Percentiles rank a stretch among this genome's conserved stretches.
Evolutionary conservation across 2,888 invertebrate genomes (phyloP).

Genomic region (Xestia c-nigrum): DNA sequence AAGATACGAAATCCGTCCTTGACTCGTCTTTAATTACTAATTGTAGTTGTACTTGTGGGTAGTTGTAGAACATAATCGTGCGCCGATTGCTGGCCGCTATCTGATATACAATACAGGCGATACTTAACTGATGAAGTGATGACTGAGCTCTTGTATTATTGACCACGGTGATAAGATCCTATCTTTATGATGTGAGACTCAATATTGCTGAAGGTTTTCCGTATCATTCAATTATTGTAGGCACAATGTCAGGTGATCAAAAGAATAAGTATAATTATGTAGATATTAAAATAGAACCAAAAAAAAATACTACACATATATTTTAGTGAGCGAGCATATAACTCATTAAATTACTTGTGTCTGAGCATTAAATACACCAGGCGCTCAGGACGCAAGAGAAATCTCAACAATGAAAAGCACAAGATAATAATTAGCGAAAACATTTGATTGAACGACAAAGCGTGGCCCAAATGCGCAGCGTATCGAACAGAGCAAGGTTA

Average conservation of each 20-base stretch:
- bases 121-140: constrained; percentile 9
- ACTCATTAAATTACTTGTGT: neutral
- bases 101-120: constrained; percentile 22
- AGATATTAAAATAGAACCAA: neutral
- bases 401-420: constrained; percentile 17
- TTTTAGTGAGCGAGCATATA: too few species aligned
- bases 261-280: neutral
- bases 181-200: constrained; percentile 29
- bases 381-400: constrained; percentile 27
- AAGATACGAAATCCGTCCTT: constrained; percentile 46
- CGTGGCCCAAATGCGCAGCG: constrained; percentile 67
- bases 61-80: constrained; percentile 25
- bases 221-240: constrained; percentile 10
- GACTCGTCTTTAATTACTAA: constrained; percentile 23
- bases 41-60: constrained; percentile 21
- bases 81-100: constrained; percentile 41
- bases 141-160: constrained; percentile 6
- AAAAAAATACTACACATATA: too few species aligned
- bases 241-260: constrained; percentile 1
- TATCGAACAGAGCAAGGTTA: constrained; percentile 66
- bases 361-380: neutral
- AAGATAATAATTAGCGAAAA: constrained; percentile 50
- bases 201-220: constrained; percentile 26
- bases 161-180: constrained; percentile 5
- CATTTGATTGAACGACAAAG: constrained; percentile 40